Evolutionary conservation across 1,140 invertebrate species (phyloP).

Genomic region (Drosophila bipectinata): DNA sequence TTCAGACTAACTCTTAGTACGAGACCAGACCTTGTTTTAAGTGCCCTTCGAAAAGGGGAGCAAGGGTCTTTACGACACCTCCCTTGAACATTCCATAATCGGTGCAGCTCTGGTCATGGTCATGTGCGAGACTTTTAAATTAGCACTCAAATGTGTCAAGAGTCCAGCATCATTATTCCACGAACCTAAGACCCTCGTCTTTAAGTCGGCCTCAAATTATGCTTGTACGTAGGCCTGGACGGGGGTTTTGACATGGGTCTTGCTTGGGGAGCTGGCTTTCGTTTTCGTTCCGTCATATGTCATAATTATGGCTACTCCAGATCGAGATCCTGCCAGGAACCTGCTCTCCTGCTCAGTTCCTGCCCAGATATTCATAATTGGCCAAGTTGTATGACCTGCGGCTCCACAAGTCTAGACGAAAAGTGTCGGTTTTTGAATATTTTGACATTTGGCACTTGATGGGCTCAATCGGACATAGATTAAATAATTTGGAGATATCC

Average conservation of each 20-base stretch:
- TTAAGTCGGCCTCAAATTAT: conserved; percentile 53
- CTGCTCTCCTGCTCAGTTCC: conserved; percentile 16
- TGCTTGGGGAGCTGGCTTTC: conserved; percentile 4
- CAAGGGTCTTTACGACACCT: conserved; percentile 4
- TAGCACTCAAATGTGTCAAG: conserved; percentile 72
- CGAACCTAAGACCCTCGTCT: conserved; percentile 58
- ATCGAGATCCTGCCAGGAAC: conserved; percentile 17
- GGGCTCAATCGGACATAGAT: conserved; percentile 24
- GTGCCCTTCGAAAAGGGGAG: background rate
- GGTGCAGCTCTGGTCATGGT: conserved; percentile 15
- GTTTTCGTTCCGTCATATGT: conserved; percentile 58
- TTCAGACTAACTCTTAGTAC: background rate
- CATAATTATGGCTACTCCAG: conserved; percentile 73
- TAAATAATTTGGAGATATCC: conserved; percentile 10
- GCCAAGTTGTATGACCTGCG: conserved; percentile 48
- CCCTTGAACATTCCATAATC: conserved; percentile 35
- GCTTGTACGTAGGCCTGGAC: conserved; percentile 26
- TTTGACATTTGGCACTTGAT: conserved; percentile 74
- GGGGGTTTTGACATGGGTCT: conserved; percentile 66
- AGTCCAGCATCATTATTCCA: conserved; percentile 56
- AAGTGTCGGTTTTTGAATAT: conserved; percentile 57
- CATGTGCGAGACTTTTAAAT: conserved; percentile 67
- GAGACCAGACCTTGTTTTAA: background rate
- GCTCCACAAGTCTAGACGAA: conserved; percentile 69
- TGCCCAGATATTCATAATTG: conserved; percentile 61